These are phyloP conservation scores for Rhagium mordax DNA, from an alignment of 2,888 invertebrate species.

Conservation along the genomic window DNA sequence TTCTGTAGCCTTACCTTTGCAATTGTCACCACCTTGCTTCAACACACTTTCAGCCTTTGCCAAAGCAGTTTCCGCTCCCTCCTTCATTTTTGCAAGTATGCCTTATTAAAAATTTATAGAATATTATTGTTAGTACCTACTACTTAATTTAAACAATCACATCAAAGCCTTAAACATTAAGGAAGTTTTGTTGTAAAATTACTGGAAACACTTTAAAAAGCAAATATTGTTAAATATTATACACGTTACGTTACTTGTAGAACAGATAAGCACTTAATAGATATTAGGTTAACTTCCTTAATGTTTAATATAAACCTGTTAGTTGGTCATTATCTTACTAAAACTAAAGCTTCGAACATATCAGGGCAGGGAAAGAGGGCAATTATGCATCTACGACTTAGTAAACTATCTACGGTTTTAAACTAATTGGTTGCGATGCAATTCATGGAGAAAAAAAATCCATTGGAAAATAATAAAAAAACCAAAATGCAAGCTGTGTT, in stretches of 20 bases:
- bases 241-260: no score
- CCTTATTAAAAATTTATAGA: constrained; percentile 71
- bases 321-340: neutral
- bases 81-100: constrained; percentile 95
- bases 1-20: constrained; percentile 72
- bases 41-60: constrained; percentile 91
- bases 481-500: constrained; percentile 35
- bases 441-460: neutral
- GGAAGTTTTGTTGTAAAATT: no score
- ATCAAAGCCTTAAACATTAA: constrained; percentile 20
- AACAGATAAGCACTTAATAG: no score
- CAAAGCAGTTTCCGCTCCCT: constrained; percentile 95
- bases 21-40: constrained; percentile 75
- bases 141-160: constrained; percentile 6
- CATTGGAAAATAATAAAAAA: constrained; percentile 14
- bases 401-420: neutral
- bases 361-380: neutral
- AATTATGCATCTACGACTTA: neutral
- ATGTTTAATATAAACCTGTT: neutral
- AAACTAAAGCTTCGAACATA: neutral
- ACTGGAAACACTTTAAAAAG: no score
- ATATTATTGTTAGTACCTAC: constrained; percentile 23
- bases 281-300: constrained; percentile 8
- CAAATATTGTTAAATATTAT: no score
- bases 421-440: neutral